Percentiles rank a stretch among this genome's conserved stretches.
phyloP scores from a whole-genome alignment of 2,113 vertebrate genomes.

The Saguinus midas region DNA sequence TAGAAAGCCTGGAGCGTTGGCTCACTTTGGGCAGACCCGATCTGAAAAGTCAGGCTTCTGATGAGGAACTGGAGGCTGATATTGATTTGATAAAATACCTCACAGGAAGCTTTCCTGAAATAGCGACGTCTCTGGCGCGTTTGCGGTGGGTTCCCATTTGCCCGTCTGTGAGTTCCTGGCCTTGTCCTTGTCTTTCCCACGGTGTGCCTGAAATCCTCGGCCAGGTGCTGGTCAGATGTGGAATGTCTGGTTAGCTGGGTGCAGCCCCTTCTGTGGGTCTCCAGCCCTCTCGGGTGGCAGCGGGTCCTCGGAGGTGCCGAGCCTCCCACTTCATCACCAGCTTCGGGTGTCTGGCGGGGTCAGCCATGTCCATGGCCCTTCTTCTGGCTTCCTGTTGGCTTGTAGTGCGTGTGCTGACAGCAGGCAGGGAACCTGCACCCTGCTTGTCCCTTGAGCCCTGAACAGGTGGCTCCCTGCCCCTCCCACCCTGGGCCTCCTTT shows the following conservation, averaged over 20 bases:
- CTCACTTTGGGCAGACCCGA: background rate
- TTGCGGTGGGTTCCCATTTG: background rate
- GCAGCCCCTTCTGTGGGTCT: background rate
- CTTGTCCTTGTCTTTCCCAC: background rate
- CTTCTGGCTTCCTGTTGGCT: background rate
- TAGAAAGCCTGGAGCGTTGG: background rate
- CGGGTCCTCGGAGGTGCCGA: background rate
- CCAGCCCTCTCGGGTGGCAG: background rate
- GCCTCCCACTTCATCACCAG: too few relatives aligned
- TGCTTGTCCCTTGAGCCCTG: background rate
- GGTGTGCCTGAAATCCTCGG: accelerated
- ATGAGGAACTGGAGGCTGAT: background rate
- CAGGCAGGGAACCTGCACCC: background rate
- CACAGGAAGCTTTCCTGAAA: background rate
- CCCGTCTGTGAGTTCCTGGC: background rate
- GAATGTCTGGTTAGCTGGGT: background rate
- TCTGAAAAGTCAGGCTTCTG: background rate
- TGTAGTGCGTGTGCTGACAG: background rate
- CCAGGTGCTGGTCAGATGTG: background rate
- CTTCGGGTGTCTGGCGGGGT: background rate
- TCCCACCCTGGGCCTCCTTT: background rate
- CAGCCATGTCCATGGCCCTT: accelerated
- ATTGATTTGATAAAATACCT: background rate
- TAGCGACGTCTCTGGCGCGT: accelerated
- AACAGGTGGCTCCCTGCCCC: background rate